phyloP scores from a whole-genome alignment of 1,140 invertebrate genomes.

The Apis cerana region DNA sequence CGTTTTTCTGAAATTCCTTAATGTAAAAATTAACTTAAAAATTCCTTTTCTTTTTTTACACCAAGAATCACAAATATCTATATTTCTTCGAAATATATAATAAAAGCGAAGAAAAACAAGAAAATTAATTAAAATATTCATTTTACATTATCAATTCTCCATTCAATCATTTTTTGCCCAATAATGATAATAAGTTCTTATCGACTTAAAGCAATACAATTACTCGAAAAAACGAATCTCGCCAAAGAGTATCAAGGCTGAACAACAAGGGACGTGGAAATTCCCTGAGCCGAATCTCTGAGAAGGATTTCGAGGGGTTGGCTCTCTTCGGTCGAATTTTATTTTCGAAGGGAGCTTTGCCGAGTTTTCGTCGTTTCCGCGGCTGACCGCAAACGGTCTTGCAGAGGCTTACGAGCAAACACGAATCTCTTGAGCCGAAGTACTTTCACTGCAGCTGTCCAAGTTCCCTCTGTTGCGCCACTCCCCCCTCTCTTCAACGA shows the following conservation, averaged over 20 bases:
- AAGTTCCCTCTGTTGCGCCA: slow-evolving; percentile 33
- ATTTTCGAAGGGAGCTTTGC: slow-evolving; percentile 20
- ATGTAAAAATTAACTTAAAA: too few relatives aligned
- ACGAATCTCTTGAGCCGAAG: slow-evolving; percentile 34
- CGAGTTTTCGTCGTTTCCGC: slow-evolving; percentile 38
- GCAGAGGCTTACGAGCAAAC: slow-evolving; percentile 45
- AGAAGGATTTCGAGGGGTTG: not conserved
- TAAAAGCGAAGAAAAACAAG: too few relatives aligned
- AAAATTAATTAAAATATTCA: too few relatives aligned
- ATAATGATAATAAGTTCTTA: too few relatives aligned
- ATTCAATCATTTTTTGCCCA: too few relatives aligned
- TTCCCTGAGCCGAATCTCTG: not conserved
- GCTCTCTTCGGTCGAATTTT: not conserved
- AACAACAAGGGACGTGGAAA: not conserved
- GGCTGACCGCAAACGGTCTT: slow-evolving; percentile 48
- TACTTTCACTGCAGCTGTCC: slow-evolving; percentile 51
- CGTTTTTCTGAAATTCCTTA: too few relatives aligned
- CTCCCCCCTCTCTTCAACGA: not conserved
- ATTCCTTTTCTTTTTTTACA: too few relatives aligned
- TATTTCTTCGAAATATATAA: too few relatives aligned
- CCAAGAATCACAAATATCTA: too few relatives aligned
- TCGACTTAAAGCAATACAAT: not conserved
- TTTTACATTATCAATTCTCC: too few relatives aligned
- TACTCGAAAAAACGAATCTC: not conserved
- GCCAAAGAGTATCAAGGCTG: not conserved